These are phyloP conservation scores for Megaceryle alcyon DNA, from an alignment of 2,797 vertebrate species.

Conservation along the genomic window DNA sequence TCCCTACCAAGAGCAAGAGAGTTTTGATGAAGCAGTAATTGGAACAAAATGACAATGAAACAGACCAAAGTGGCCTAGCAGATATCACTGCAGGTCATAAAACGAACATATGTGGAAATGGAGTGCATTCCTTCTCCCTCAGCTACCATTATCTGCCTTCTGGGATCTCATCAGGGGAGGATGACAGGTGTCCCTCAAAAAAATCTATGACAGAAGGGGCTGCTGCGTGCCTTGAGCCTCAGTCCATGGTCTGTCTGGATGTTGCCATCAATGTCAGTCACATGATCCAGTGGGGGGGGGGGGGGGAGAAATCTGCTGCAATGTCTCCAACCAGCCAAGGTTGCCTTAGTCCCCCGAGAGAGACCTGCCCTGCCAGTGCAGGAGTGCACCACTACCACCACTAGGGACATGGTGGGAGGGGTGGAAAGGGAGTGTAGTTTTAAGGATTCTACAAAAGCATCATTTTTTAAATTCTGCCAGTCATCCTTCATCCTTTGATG, in stretches of 20 bases:
- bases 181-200: fast-evolving
- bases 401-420: fast-evolving
- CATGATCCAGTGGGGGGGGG: fast-evolving
- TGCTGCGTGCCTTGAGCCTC: not conserved
- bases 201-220: fast-evolving
- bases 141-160: not conserved
- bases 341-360: fast-evolving
- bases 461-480: fast-evolving
- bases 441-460: not conserved
- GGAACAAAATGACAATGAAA: not conserved
- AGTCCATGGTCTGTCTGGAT: fast-evolving
- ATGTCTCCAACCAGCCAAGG: fast-evolving
- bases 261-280: fast-evolving
- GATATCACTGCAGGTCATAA: not conserved
- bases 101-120: not conserved
- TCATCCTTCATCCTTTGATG: not conserved
- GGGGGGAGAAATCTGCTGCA: not conserved
- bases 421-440: fast-evolving
- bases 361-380: fast-evolving
- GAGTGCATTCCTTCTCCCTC: fast-evolving
- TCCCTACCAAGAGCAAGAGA: not conserved
- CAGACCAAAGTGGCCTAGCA: not conserved
- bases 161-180: not conserved
- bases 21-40: not conserved
- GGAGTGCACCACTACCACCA: fast-evolving